Conservation (phyloP, 2,797 vertebrate species). For the Intellagama lesueurii region DNA sequence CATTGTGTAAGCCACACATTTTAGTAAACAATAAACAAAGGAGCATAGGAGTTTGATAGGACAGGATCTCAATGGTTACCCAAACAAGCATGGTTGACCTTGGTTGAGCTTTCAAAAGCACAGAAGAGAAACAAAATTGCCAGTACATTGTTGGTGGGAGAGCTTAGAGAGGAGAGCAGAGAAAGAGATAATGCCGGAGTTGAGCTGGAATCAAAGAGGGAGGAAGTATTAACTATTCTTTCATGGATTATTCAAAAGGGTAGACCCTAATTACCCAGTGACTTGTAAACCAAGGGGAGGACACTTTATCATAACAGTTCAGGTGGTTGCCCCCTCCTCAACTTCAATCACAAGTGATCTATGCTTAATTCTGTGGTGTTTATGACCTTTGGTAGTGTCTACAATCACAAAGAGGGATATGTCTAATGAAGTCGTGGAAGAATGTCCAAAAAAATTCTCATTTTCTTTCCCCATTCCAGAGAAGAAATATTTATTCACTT, state of each 20-base stretch:
- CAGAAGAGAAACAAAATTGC: neutral
- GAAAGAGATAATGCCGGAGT: neutral
- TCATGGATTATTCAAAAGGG: neutral
- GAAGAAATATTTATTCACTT: neutral
- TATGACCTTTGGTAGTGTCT: neutral
- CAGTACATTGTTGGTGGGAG: too few species aligned
- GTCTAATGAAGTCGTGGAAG: neutral
- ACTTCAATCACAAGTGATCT: too few species aligned
- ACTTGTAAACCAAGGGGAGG: too few species aligned
- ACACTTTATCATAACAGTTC: too few species aligned
- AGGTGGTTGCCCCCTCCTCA: too few species aligned
- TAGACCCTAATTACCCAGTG: too few species aligned
- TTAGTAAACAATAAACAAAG: conserved; percentile 45
- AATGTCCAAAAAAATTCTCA: neutral
- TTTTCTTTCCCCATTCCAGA: neutral
- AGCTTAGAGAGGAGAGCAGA: neutral
- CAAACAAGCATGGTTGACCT: neutral
- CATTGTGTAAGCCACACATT: conserved; percentile 37
- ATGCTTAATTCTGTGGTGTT: neutral
- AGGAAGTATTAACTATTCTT: neutral
- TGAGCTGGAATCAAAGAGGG: neutral
- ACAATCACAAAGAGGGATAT: neutral
- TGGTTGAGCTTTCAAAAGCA: neutral
- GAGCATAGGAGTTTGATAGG: neutral
- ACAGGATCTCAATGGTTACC: neutral